Base-by-base conservation (phyloP, 1,140 invertebrate genomes). In the Elysia chlorotica region DNA sequence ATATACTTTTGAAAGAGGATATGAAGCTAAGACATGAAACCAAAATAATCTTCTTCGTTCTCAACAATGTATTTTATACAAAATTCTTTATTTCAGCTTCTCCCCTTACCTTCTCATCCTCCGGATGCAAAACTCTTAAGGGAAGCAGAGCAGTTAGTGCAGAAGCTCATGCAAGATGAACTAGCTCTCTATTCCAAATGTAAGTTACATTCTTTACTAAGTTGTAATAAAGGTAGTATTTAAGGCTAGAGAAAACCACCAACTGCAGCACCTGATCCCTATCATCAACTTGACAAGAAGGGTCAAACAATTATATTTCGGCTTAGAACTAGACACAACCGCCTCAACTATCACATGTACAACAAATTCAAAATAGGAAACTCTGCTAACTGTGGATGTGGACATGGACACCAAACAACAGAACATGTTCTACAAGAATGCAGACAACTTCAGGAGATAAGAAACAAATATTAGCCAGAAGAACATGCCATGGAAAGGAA, bases 111-210 rank as follows among this genome's bases (percentile, higher is more conserved):
- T 23, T 71, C 19, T 21, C 19, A 10, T 37, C 33, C 72, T 21
- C 23, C 73, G 14, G 65, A 77, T 57, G 69, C 74, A 41, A 48
- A 35, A 31, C 37, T 81, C 14, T 62, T 81, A 31, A 71, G 76
- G 38, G 73, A 81, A 61, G 75, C 84, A 73, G 79, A 84, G 74
- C 73, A 79, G 10, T 83, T 84, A 79, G 85, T 83, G 3, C 72
- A 78, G 1, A 82, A 81, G 53, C 66, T 86, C 10, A 57, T 85
- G 38, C 70, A 79, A 28, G 82, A 84, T 78, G 85, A 86, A 73
- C 77, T 83, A 17, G 57, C 71, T 36, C 66, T 83, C 10, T 83
- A 84, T 62, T 81, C 77, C 25, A 82, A 77, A 75, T 74, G 85
- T 86, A 74, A 80, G 83, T 76, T 37, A 23, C 59, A 19, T 23